These are phyloP conservation scores for Orthosia cruda DNA, from an alignment of 2,888 invertebrate species.

Conservation along the genomic window DNA sequence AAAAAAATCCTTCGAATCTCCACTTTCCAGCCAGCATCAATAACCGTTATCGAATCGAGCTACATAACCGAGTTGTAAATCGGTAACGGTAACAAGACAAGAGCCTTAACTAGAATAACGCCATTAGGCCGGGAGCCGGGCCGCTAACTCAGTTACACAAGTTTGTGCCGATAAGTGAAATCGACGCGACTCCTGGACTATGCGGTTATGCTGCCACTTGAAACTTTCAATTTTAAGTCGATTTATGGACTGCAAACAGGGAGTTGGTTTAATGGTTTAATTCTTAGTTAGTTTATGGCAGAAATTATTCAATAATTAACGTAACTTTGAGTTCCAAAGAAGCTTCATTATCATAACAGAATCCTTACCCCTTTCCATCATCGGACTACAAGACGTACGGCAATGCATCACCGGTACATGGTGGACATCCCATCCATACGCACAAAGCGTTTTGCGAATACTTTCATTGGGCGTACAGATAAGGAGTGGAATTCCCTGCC, in stretches of 20 bases:
- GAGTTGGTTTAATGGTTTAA: slow-evolving; percentile 37
- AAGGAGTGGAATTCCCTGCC: too few relatives aligned
- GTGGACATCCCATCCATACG: too few relatives aligned
- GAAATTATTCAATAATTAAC: not conserved
- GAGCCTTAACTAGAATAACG: slow-evolving; percentile 82
- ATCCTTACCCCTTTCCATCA: too few relatives aligned
- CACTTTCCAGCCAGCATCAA: slow-evolving; percentile 40
- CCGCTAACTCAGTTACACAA: slow-evolving; percentile 82
- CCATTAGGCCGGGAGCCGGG: slow-evolving; percentile 79
- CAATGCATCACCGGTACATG: too few relatives aligned
- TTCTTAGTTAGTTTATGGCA: slow-evolving; percentile 11
- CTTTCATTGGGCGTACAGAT: too few relatives aligned
- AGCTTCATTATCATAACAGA: not conserved
- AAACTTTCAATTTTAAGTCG: slow-evolving; percentile 66
- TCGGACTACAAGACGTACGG: too few relatives aligned
- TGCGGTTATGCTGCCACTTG: slow-evolving; percentile 69
- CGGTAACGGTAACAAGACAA: slow-evolving; percentile 82
- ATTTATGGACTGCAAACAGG: slow-evolving; percentile 50
- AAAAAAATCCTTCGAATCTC: slow-evolving; percentile 11
- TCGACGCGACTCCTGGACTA: slow-evolving; percentile 76
- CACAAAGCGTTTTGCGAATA: too few relatives aligned
- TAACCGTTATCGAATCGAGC: slow-evolving; percentile 72
- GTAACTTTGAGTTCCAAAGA: not conserved
- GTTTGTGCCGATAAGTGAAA: slow-evolving; percentile 85
- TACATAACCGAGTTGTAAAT: slow-evolving; percentile 80